Evolutionary conservation across 2,113 vertebrate species (phyloP), one percentile per base, ranked within the genome.

Genomic region (Apeltes quadracus): DNA sequence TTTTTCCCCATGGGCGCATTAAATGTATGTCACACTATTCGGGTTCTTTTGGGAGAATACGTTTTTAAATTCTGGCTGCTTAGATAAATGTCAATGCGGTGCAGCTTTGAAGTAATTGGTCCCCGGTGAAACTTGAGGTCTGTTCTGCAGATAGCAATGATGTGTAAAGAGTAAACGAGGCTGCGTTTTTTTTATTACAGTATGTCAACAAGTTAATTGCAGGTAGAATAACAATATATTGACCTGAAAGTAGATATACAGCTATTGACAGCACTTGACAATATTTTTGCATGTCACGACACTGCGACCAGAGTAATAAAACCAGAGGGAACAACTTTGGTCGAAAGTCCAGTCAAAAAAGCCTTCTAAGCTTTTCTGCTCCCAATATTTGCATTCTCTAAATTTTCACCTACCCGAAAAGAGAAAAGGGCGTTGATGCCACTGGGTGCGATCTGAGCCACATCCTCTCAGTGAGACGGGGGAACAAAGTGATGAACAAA

Each of bases 401-500:
- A 57, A 54, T 32, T 68, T 72, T 51, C 36, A 63, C n/a, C 50
- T 14, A 34, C 1, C 38, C 46, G 57, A 41, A n/a, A 69, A 39
- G 29, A 58, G 15, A 54, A 57, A 62, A 76, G 44, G 32, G 32
- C 22, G 78, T 72, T 75, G 67, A 70, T 72, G 80, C 51, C 2
- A 3, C 55, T 54, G 41, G 27, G 36, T 74, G 69, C 75, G 68
- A 61, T 61, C 46, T 69, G 32, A 79, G 76, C 43, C 58, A 15
- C 75, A 69, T 61, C 66, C 23, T 61, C 76, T 75, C 23, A 43
- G 63, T 72, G 78, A 23, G 76, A 73, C 61, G 66, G 7, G 56
- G 51, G 80, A 82, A 83, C 82, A 72, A 85, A 82, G 72, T 79
- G 63, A 81, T 81, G 81, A 84, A 87, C 74, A 76, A 85, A 86